Base-by-base conservation (phyloP, 2,888 invertebrate genomes). In the Cerceris rybyensis region DNA sequence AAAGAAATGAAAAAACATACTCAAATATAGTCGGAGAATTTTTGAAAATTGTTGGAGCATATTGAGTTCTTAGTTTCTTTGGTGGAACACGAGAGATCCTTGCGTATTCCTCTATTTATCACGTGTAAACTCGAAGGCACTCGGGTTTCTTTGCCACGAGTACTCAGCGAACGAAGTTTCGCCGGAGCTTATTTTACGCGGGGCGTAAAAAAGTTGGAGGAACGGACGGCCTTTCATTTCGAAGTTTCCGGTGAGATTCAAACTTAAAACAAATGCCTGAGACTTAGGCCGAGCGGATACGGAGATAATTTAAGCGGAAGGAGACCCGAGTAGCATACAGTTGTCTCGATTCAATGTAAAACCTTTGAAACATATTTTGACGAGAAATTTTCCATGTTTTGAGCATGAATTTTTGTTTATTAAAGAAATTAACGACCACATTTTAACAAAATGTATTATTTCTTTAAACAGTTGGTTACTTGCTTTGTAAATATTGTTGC, bases 191-290 rank as follows among this genome's bases (percentile, higher is more conserved):
- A 50, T 68, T 68, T 68, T 50, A n/a, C 39, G 68, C 41, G 9
- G 41, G n/a, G 17, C 17, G 49, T 17, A 41, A 7, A 42, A 68
- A 68, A 68, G 39, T 60, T 68, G 39, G 50, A 60, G n/a, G 59
- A 52, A 68, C 17, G 52, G 13, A 52, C 68, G 42, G 67, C 49
- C 57, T 66, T 66, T 57, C 66, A 57, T 58, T 58, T 42, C 50
- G 42, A 68, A 68, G 59, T 59, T 59, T 52, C 41, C 39, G 39
- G 13, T 16, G 58, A 16, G 58, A 67, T 67, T 67, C 50, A 54
- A 52, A 43, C 52, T 52, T 50, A 17, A 42, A 43, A 50, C n/a
- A 69, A 69, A 42, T 46, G 42, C 54, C 42, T 43, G 28, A 57
- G 43, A 61, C 60, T 69, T 42, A 43, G 50, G 42, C 60, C 60